Evolutionary conservation across 2,113 vertebrate genomes (phyloP), one percentile per base, ranked within the genome.

Genomic region (Chrysemys picta): DNA sequence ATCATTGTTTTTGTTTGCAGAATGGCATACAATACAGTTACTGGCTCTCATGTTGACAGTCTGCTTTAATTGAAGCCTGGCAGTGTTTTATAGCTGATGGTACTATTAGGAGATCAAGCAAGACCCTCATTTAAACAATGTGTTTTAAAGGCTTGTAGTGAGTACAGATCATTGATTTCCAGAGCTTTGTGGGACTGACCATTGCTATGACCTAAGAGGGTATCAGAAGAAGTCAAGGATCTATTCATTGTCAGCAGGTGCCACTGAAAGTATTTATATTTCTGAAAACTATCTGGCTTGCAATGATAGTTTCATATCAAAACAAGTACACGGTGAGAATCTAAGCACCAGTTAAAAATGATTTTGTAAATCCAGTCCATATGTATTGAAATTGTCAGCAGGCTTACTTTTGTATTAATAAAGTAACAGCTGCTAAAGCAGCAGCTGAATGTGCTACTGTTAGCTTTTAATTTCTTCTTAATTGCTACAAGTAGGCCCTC

Each of bases 361-460:
- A 49, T 8, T 2, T 11, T 62, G 16, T 47, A 82, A 53, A 57
- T 80, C 93, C 45, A 88, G 17, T 80, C n/a, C 79, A 3, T 90
- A 87, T 79, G 31, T 76, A 47, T 79, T 89, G 54, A 90, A 96
- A 95, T 52, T 85, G 49, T 76, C 31, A 83, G 65, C 5, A 50
- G 53, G 27, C 27, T 80, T 89, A 83, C 24, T 81, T 88, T 84
- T 76, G 38, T 85, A 89, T 85, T 94, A 88, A 87, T 87, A 86
- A 90, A 93, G 3, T 85, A 82, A 45, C n/a, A 94, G 87, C 24
- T 89, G 21, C 4, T 89, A 9, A 49, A 90, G 10, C 49, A 93
- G 6, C 16, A 82, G 59, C 49, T 91, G 11, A 76, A 59, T 80
- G 9, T 38, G n/a, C 27, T 84, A 79, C 38, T 89, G 7, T 89